Conservation (phyloP, 1,140 invertebrate genomes). For the Scylla paramamosain region DNA sequence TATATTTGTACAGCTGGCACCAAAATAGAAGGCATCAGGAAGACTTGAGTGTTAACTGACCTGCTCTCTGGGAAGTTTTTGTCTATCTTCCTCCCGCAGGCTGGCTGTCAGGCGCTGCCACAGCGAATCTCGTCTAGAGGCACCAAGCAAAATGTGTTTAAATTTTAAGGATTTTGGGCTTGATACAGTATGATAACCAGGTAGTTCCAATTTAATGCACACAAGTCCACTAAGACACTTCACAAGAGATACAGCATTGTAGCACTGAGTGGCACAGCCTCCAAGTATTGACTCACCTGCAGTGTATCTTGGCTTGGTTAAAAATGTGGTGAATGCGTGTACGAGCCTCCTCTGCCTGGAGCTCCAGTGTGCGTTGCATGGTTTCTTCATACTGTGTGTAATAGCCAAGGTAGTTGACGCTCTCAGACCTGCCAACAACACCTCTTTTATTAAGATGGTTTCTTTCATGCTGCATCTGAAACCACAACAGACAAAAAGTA, state of each 20-base stretch:
- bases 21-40: background rate
- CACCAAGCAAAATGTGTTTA: background rate
- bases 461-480: background rate
- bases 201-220: background rate
- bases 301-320: conserved; percentile 85
- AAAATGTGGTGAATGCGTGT: conserved; percentile 85
- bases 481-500: background rate
- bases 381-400: conserved; percentile 88
- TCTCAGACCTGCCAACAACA: conserved; percentile 82
- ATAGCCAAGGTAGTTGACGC: conserved; percentile 88
- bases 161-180: background rate
- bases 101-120: conserved; percentile 85
- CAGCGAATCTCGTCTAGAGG: conserved; percentile 84
- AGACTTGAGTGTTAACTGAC: background rate
- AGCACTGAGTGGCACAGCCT: background rate
- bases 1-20: background rate
- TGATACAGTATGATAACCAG: background rate
- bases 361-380: conserved; percentile 86
- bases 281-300: conserved; percentile 79
- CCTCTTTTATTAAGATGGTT: background rate
- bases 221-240: background rate
- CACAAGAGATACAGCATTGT: background rate
- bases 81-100: conserved; percentile 62
- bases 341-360: conserved; percentile 84
- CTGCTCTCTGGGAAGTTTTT: conserved; percentile 63